phyloP scores from a whole-genome alignment of 1,140 invertebrate genomes.

The Ceratoteleas bidentatus region DNA sequence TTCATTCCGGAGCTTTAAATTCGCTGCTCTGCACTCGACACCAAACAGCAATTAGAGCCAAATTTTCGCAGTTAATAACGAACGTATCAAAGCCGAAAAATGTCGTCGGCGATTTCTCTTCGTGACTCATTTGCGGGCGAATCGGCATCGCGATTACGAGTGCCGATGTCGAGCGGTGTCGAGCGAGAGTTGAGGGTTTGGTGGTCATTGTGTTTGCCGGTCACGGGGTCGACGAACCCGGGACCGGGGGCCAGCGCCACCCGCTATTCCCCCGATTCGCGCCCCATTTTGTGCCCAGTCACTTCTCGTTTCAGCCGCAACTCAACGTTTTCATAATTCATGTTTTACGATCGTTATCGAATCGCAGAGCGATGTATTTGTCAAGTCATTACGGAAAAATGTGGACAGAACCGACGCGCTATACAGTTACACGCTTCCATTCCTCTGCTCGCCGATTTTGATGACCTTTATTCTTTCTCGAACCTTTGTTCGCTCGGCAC shows the following conservation, averaged over 20 bases:
- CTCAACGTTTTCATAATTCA: constrained; percentile 48
- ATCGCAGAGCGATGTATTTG: constrained; percentile 31
- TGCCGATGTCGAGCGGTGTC: constrained; percentile 21
- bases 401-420: constrained; percentile 15
- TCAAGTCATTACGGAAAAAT: constrained; percentile 54
- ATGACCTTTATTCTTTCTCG: constrained; percentile 35
- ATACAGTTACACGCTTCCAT: constrained; percentile 56
- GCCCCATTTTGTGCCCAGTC: constrained; percentile 40
- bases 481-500: constrained; percentile 17
- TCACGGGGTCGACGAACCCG: constrained; percentile 55
- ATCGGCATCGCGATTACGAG: constrained; percentile 53
- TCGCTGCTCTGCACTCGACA: no score
- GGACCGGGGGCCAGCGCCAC: constrained; percentile 10
- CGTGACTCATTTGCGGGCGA: constrained; percentile 76
- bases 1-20: no score
- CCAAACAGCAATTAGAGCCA: no score
- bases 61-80: no score
- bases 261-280: constrained; percentile 37
- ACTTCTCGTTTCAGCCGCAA: constrained; percentile 16
- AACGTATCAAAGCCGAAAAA: background rate
- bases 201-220: constrained; percentile 59
- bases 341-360: constrained; percentile 49
- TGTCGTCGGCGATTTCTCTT: constrained; percentile 61
- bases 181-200: constrained; percentile 50
- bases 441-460: constrained; percentile 21